Conservation (phyloP, 2,797 vertebrate species). For the Heterohyrax brucei region DNA sequence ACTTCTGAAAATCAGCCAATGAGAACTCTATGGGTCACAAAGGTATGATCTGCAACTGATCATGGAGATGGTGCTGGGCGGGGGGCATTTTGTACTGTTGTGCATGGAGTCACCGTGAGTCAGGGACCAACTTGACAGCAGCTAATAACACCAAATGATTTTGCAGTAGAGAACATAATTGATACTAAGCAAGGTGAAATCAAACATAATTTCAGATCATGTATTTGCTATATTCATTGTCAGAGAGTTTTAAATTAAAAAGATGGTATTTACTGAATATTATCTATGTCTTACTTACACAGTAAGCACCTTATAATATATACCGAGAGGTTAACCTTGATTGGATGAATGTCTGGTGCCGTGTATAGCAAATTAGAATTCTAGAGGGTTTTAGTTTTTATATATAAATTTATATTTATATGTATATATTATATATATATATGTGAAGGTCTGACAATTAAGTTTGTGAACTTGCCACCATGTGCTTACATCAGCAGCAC, state of each 20-base stretch:
- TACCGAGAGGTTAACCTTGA: background rate
- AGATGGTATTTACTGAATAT: background rate
- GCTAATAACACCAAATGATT: background rate
- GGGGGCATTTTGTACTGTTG: too few species aligned
- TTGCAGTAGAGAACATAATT: background rate
- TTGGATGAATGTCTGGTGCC: background rate
- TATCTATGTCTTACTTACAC: background rate
- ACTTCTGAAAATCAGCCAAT: background rate
- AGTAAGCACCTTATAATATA: background rate
- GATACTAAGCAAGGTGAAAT: background rate
- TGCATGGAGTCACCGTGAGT: too few species aligned
- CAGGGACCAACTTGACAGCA: too few species aligned
- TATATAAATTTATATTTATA: background rate
- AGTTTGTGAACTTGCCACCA: too few species aligned
- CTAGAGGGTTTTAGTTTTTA: slow-evolving; percentile 1
- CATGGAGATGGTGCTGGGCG: background rate
- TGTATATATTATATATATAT: too few species aligned
- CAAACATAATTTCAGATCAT: slow-evolving; percentile 8
- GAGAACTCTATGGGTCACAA: background rate
- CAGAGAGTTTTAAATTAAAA: slow-evolving; percentile 37
- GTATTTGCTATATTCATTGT: background rate
- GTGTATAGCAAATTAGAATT: background rate
- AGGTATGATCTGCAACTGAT: background rate
- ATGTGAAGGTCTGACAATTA: too few species aligned
- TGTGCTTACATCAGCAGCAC: too few species aligned